phyloP scores from a whole-genome alignment of 2,797 vertebrate species.

The Vultur gryphus region DNA sequence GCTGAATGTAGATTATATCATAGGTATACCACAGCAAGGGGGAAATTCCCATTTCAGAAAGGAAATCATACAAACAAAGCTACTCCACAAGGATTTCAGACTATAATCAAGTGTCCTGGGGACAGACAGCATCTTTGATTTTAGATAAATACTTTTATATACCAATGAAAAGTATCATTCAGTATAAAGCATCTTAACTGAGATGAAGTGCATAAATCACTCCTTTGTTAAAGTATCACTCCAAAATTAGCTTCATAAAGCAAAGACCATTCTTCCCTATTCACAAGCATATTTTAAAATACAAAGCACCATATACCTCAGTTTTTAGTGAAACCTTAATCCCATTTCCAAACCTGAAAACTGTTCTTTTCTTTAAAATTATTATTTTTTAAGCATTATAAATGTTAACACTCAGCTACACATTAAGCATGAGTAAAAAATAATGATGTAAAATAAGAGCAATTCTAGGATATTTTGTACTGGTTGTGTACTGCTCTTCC shows the following conservation, averaged over 20 bases:
- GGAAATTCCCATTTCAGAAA: neutral
- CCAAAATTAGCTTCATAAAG: conserved; percentile 6
- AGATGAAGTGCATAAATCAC: neutral
- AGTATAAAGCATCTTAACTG: neutral
- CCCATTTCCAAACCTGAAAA: neutral
- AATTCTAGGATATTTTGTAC: neutral
- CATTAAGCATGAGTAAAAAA: neutral
- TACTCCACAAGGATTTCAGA: neutral
- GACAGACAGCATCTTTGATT: neutral
- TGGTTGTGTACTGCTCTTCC: neutral
- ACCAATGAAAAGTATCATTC: neutral
- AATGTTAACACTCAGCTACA: neutral
- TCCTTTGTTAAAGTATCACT: neutral
- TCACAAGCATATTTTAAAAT: neutral
- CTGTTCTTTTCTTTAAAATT: neutral
- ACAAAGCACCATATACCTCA: neutral
- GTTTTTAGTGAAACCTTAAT: neutral
- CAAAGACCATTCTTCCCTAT: conserved; percentile 14
- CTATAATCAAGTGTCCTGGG: neutral
- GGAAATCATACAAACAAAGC: neutral
- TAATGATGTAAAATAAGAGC: neutral
- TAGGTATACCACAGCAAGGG: neutral
- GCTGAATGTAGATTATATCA: neutral
- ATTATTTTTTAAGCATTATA: neutral
- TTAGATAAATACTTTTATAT: neutral